Evolutionary conservation across 2,888 invertebrate species (phyloP).

Genomic region (Nezara viridula): DNA sequence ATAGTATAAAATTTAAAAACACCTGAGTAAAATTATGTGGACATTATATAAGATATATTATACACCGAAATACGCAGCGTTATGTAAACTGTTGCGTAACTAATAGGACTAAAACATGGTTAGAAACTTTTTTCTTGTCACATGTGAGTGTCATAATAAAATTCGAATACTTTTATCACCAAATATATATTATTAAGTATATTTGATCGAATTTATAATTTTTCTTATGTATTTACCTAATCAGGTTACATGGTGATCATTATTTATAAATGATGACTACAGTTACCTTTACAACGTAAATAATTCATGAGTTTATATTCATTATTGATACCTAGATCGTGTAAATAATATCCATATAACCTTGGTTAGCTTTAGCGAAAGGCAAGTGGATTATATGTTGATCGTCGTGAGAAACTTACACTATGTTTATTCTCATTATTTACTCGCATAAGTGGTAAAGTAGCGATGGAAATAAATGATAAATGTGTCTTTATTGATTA

Average conservation of each 20-base stretch:
- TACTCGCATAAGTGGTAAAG: background rate
- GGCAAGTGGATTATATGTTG: background rate
- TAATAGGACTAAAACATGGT: background rate
- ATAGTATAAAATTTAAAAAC: background rate
- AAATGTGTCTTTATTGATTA: no score
- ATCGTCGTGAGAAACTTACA: background rate
- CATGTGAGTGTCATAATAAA: background rate
- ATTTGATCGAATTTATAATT: no score
- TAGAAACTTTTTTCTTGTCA: background rate
- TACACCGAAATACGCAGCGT: background rate
- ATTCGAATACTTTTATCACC: no score
- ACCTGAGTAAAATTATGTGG: background rate
- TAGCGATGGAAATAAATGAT: background rate
- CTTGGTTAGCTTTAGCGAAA: background rate
- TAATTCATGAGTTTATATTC: background rate
- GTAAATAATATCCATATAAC: background rate
- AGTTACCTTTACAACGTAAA: background rate
- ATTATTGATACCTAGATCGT: background rate
- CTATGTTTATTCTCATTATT: background rate
- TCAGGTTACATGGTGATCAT: background rate
- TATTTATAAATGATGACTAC: background rate
- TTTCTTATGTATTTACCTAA: background rate
- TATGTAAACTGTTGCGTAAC: slow-evolving; percentile 17
- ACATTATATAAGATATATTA: background rate
- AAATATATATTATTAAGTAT: no score